A percentile compares a stretch with the other conserved stretches of the same genome.
phyloP scores from a whole-genome alignment of 2,797 vertebrate species.

The Crocidura indochinensis region DNA sequence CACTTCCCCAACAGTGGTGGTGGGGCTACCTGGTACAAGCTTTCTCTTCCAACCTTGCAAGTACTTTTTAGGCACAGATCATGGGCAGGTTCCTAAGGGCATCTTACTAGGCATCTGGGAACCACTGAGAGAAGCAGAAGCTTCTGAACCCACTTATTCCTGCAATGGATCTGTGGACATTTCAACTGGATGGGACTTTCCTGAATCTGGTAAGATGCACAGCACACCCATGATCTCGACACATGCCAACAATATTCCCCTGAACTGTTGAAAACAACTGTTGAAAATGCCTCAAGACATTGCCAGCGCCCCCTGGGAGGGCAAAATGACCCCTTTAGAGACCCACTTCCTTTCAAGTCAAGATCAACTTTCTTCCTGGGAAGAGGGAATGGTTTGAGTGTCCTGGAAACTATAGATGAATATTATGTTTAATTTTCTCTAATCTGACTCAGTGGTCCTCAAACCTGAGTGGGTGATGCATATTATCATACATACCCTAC shows the following conservation, averaged over 20 bases:
- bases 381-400: background rate
- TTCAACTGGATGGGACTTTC: background rate
- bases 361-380: background rate
- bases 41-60: background rate
- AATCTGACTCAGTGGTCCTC: constrained; percentile 19
- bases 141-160: background rate
- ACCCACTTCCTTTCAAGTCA: background rate
- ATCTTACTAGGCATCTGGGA: background rate
- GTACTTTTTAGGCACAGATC: background rate
- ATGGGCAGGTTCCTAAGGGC: background rate
- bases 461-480: background rate
- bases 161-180: background rate
- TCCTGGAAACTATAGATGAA: background rate
- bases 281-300: background rate
- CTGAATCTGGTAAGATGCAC: background rate
- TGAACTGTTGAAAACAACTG: background rate
- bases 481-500: background rate
- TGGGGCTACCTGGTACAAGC: background rate
- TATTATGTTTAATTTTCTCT: background rate
- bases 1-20: constrained; percentile 45
- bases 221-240: background rate
- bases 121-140: background rate
- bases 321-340: background rate
- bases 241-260: background rate
- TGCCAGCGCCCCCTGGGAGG: background rate